These are phyloP conservation scores for Gastrophysa polygoni DNA, from an alignment of 2,888 invertebrate species.

Conservation along the genomic window DNA sequence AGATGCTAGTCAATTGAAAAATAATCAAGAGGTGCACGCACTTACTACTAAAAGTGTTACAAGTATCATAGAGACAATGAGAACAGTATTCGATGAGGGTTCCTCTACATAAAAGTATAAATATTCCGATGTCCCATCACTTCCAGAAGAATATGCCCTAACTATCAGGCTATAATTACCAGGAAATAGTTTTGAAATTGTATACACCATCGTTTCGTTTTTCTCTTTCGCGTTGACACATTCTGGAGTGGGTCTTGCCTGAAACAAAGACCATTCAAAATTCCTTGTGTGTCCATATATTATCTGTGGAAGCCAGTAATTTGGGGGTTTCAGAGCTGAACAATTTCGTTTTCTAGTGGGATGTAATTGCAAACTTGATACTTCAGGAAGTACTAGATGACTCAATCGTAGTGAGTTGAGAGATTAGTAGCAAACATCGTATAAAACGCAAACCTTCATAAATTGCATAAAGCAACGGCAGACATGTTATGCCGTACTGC, in stretches of 20 bases:
- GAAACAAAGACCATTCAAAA: constrained; percentile 47
- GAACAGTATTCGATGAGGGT: constrained; percentile 33
- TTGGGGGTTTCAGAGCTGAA: too few species aligned
- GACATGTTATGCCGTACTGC: too few species aligned
- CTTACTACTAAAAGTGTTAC: constrained; percentile 36
- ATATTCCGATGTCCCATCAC: constrained; percentile 67
- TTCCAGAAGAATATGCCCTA: constrained; percentile 78
- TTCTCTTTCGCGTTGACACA: constrained; percentile 66
- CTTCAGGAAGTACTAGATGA: too few species aligned
- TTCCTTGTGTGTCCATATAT: too few species aligned
- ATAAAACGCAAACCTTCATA: too few species aligned
- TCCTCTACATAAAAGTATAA: constrained; percentile 69
- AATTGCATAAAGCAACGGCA: too few species aligned
- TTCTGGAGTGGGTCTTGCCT: constrained; percentile 63
- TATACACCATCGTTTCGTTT: constrained; percentile 47
- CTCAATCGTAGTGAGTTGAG: too few species aligned
- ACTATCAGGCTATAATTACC: constrained; percentile 85
- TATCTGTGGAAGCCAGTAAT: too few species aligned
- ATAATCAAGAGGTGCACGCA: not conserved
- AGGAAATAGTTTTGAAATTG: constrained; percentile 66
- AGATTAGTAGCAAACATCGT: too few species aligned
- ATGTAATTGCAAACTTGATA: too few species aligned
- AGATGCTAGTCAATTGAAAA: not conserved
- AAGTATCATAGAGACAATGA: constrained; percentile 32
- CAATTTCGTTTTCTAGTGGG: too few species aligned